Evolutionary conservation across 2,888 invertebrate species (phyloP), one percentile per base, ranked within the genome.

Genomic region (Euzetes globulus): DNA sequence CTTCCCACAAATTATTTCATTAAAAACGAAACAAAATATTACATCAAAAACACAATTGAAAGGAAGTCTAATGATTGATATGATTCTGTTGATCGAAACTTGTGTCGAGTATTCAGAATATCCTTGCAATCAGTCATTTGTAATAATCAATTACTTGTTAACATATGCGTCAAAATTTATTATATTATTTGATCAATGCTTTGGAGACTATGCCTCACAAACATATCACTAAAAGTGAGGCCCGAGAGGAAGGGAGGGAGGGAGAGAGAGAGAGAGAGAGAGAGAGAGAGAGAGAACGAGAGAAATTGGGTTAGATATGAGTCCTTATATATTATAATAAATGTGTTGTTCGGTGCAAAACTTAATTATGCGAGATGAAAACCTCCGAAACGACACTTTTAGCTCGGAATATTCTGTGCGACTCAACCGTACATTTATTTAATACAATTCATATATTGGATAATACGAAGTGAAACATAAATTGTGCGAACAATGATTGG

Each of bases 361-460:
- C 65, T 29, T 65, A 65, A 65, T 65, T 65, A 65, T 65, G 65
- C 41, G 65, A 63, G n/a, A 37, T 41, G 37, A 37, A 65, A 65
- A 29, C 37, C 65, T 65, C 19, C 52, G 19, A 22, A 19, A 25
- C 19, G 27, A 65, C 41, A 41, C 58, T 27, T 19, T 65, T 65
- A n/a, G 41, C 6, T 5, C n/a, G 17, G 13, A 17, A 27, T 29
- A 29, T 29, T 27, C 52, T 33, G 13, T 41, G 17, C 19, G 27
- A 63, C 15, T 37, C 17, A 63, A 37, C 33, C 27, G 41, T 65
- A 58, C 17, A 22, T 58, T 19, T 47, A 47, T 15, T 58, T 15
- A 58, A 58, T 58, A 22, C 27, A 58, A 58, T 55, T 25, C 50
- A 29, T 58, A 22, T 58, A 58, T 58, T 58, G 58, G 58, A 58